Evolutionary conservation across 2,113 vertebrate species (phyloP).

Genomic region (Leptobrachium ailaonicum): DNA sequence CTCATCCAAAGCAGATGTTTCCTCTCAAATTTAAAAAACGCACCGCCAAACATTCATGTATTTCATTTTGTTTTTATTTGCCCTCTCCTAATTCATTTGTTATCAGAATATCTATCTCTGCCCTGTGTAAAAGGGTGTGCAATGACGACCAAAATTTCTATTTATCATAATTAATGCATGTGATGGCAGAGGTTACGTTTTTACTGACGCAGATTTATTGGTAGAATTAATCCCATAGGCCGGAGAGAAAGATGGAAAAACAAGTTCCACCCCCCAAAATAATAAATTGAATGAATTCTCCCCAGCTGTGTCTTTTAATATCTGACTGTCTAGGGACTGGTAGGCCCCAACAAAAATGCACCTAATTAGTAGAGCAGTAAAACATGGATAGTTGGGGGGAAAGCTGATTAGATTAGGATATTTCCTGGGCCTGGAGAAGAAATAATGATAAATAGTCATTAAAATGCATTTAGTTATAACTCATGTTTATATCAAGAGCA

Average conservation of each 20-base stretch:
- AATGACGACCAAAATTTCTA: conserved; percentile 29
- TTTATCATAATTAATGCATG: conserved; percentile 44
- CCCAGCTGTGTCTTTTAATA: conserved; percentile 42
- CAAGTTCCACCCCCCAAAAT: background rate
- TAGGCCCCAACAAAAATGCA: conserved; percentile 25
- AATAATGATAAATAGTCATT: background rate
- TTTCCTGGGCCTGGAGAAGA: background rate
- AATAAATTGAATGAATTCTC: conserved; percentile 10
- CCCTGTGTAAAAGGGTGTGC: conserved; percentile 38
- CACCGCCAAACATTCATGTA: conserved; percentile 18
- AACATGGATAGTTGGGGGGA: conserved; percentile 35
- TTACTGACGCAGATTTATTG: conserved; percentile 46
- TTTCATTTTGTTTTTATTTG: conserved; percentile 46
- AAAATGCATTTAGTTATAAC: background rate
- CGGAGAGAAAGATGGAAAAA: conserved; percentile 38
- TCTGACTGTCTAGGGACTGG: conserved; percentile 20
- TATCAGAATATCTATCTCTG: conserved; percentile 42
- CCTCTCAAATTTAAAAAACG: conserved; percentile 41
- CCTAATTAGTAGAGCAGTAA: conserved; percentile 36
- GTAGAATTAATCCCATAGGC: conserved; percentile 43
- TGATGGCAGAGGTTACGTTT: conserved; percentile 44
- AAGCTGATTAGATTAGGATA: conserved; percentile 31
- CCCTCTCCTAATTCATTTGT: conserved; percentile 39
- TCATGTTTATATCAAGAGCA: too few species aligned
- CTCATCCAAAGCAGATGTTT: conserved; percentile 44